These are phyloP conservation scores for Euplagia quadripunctaria DNA, from an alignment of 2,888 invertebrate genomes.

Conservation along the genomic window DNA sequence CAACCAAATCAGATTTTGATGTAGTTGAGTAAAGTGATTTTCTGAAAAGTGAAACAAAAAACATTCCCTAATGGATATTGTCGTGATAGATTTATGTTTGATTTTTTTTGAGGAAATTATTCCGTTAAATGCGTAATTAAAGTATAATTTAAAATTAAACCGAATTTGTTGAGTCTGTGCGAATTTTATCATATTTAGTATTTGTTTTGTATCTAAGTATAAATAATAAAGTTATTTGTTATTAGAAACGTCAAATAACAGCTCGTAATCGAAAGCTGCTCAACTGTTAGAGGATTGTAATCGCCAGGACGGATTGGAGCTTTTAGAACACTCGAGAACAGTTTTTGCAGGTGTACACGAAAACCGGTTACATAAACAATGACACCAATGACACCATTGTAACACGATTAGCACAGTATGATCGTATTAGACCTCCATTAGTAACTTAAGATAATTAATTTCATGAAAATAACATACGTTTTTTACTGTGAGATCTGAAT, in stretches of 20 bases:
- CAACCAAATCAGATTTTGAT: too few relatives aligned
- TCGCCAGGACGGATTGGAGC: not conserved
- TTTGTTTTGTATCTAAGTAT: too few relatives aligned
- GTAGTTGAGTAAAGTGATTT: too few relatives aligned
- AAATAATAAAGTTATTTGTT: not conserved
- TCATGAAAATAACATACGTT: not conserved
- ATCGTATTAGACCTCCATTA: not conserved
- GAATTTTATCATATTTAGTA: not conserved
- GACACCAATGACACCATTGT: too few relatives aligned
- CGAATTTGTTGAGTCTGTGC: not conserved
- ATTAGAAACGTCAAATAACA: too few relatives aligned
- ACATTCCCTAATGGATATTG: too few relatives aligned
- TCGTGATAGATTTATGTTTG: too few relatives aligned
- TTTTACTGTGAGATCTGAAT: constrained; percentile 1
- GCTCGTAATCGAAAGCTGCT: too few relatives aligned
- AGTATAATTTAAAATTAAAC: not conserved
- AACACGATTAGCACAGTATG: not conserved
- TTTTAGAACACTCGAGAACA: too few relatives aligned
- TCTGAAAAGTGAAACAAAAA: too few relatives aligned
- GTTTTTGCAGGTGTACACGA: too few relatives aligned
- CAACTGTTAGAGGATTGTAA: too few relatives aligned
- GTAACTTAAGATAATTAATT: not conserved
- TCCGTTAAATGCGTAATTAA: not conserved
- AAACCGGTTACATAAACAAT: not conserved
- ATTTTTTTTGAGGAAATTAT: not conserved